A percentile compares a stretch with the other conserved stretches of the same genome.
Conservation (phyloP, 2,888 invertebrate species). For the Brachypterus glaber region DNA sequence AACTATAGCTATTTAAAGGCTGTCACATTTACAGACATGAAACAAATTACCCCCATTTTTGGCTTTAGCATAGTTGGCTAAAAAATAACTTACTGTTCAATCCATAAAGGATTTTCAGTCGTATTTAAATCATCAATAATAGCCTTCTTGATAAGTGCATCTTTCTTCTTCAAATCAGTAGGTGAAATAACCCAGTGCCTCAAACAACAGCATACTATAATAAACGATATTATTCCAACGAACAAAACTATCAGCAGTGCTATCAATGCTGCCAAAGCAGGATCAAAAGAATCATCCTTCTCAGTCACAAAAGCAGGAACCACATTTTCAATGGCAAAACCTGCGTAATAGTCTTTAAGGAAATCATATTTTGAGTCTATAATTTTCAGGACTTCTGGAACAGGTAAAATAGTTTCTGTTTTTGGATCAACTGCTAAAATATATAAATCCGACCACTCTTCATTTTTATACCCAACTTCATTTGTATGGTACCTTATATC, state of each 20-base stretch:
- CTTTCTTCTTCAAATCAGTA: conserved; percentile 72
- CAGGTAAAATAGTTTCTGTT: conserved; percentile 65
- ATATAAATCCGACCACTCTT: conserved; percentile 78
- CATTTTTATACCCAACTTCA: conserved; percentile 51
- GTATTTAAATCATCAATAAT: conserved; percentile 79
- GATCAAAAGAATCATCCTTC: conserved; percentile 70
- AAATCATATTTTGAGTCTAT: conserved; percentile 81
- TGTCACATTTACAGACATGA: too few relatives aligned
- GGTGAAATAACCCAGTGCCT: conserved; percentile 80
- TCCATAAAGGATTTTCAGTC: conserved; percentile 87
- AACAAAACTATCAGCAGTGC: conserved; percentile 76
- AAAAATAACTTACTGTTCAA: conserved; percentile 62
- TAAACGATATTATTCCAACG: conserved; percentile 77
- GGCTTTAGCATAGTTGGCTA: too few relatives aligned
- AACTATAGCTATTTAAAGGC: too few relatives aligned
- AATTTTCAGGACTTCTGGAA: conserved; percentile 67
- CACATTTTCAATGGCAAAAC: conserved; percentile 66
- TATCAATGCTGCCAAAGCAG: conserved; percentile 75
- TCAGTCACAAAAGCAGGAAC: conserved; percentile 58
- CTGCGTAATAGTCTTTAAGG: conserved; percentile 66
- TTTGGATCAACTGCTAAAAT: conserved; percentile 70
- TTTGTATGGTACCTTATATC: conserved; percentile 66
- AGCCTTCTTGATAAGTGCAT: conserved; percentile 72
- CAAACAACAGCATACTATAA: conserved; percentile 79
- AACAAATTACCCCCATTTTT: too few relatives aligned